Conservation (phyloP, 2,888 invertebrate species). For the Drosophila affinis region DNA sequence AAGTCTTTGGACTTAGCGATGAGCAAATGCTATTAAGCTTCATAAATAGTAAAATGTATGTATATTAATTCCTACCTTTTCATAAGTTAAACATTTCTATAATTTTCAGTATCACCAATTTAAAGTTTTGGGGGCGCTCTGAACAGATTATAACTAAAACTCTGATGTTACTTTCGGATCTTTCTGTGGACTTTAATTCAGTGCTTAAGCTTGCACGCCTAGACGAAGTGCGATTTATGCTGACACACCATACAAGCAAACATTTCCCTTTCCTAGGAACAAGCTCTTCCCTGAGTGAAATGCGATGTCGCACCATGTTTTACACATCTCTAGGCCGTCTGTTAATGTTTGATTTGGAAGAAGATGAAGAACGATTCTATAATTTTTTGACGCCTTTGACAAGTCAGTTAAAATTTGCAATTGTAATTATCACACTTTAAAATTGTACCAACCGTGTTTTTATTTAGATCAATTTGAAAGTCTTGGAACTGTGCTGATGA, state of each 20-base stretch:
- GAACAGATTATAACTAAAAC: constrained; percentile 98
- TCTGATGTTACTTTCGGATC: constrained; percentile 94
- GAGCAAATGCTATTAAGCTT: constrained; percentile 97
- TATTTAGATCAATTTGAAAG: constrained; percentile 94
- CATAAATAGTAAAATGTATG: constrained; percentile 98
- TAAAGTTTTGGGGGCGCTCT: constrained; percentile 98
- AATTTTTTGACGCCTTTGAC: constrained; percentile 97
- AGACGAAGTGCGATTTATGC: constrained; percentile 98
- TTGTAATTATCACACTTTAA: background rate
- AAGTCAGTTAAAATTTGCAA: constrained; percentile 84
- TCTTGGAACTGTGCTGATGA: constrained; percentile 91
- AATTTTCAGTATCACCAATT: constrained; percentile 94
- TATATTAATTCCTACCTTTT: background rate
- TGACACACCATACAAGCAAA: constrained; percentile 99
- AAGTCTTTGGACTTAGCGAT: constrained; percentile 96
- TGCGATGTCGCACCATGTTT: constrained; percentile 98
- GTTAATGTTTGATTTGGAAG: constrained; percentile 97
- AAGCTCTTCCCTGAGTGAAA: constrained; percentile 91
- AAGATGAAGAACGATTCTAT: constrained; percentile 98
- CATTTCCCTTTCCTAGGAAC: constrained; percentile 98
- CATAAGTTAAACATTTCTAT: background rate
- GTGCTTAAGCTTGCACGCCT: constrained; percentile 98
- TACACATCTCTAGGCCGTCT: constrained; percentile 97
- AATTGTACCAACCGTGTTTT: background rate
- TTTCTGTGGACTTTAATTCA: constrained; percentile 98